These are phyloP conservation scores for Cephus spinipes DNA, from an alignment of 2,888 invertebrate species.

Conservation along the genomic window DNA sequence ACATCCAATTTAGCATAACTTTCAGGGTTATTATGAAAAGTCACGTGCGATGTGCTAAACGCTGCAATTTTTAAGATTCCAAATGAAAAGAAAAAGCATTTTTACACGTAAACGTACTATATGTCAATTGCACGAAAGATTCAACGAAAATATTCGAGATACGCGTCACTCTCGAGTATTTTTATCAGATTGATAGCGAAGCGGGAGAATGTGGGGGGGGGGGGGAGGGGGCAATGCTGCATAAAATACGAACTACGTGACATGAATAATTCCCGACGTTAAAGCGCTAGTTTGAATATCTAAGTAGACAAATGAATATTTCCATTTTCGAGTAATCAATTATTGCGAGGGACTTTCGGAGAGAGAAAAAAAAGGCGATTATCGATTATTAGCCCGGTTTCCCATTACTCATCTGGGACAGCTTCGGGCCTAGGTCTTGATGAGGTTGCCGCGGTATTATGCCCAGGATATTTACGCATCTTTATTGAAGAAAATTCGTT, in stretches of 20 bases:
- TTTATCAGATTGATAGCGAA: conserved; percentile 3
- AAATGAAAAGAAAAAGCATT: no score
- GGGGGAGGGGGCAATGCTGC: conserved; percentile 42
- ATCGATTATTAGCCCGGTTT: neutral
- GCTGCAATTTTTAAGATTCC: no score
- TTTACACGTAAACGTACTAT: no score
- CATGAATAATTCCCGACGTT: conserved; percentile 58
- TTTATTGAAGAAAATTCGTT: no score
- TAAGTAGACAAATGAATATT: conserved; percentile 36
- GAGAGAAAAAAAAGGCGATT: neutral
- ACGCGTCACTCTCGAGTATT: neutral
- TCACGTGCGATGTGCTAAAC: no score
- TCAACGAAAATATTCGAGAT: neutral
- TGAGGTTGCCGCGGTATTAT: neutral
- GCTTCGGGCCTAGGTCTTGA: neutral
- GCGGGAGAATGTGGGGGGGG: conserved; percentile 19
- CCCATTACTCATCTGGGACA: neutral
- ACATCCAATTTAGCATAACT: no score
- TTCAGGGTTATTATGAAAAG: no score
- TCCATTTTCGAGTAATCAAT: conserved; percentile 20
- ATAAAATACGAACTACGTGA: conserved; percentile 60
- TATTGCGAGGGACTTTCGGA: conserved; percentile 10
- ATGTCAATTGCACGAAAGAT: neutral
- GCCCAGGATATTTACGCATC: no score
- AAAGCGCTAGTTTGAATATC: conserved; percentile 44